Evolutionary conservation across 2,888 invertebrate species (phyloP).

Genomic region (Cecidostiba fungosa): DNA sequence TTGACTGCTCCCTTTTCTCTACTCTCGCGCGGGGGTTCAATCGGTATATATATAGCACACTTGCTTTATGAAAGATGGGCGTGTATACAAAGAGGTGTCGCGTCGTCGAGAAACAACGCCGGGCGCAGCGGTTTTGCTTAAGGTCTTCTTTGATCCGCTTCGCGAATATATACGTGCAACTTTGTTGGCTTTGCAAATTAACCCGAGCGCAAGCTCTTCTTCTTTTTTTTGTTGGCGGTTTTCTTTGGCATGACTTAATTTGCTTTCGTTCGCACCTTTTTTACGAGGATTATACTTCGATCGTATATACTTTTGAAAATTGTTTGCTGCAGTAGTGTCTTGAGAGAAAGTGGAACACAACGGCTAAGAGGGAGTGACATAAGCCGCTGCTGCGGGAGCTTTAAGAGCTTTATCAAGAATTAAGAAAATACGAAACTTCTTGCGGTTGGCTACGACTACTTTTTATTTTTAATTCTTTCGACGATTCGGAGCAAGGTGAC

Average conservation of each 20-base stretch:
- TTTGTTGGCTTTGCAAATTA: constrained; percentile 24
- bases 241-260: neutral
- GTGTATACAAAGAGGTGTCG: neutral
- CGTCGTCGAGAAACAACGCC: neutral
- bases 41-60: neutral
- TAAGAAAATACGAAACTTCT: neutral
- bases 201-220: neutral
- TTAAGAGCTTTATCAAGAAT: neutral
- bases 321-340: neutral
- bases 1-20: neutral
- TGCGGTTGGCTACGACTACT: neutral
- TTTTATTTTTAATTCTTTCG: neutral
- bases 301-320: neutral
- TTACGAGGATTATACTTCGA: neutral
- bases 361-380: too few species aligned
- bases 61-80: neutral
- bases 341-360: neutral
- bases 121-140: neutral
- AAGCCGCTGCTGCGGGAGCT: neutral
- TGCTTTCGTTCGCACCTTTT: neutral
- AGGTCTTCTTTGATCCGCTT: constrained; percentile 19
- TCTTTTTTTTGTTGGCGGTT: neutral
- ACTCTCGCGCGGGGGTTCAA: neutral
- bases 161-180: neutral
- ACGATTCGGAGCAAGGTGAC: neutral